A percentile compares a stretch with the other conserved stretches of the same genome.
These are phyloP conservation scores for Cyanistes caeruleus DNA, from an alignment of 2,113 vertebrate genomes.

Conservation along the genomic window DNA sequence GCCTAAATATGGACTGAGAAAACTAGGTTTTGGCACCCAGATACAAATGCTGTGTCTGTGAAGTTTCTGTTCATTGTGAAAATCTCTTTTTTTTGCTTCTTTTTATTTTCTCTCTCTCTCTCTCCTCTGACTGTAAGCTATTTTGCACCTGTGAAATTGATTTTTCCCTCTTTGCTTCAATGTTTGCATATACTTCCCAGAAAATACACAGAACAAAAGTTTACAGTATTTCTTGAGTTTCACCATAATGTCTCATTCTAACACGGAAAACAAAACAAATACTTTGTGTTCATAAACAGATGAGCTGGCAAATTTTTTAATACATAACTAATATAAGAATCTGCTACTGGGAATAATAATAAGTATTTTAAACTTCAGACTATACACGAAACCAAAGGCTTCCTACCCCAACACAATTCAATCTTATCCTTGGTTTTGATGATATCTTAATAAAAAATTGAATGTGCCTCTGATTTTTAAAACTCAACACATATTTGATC, in stretches of 20 bases:
- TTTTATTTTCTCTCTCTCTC: not conserved
- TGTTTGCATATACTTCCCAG: not conserved
- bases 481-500: not conserved
- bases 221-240: not conserved
- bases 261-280: not conserved
- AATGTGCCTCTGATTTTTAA: not conserved
- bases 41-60: not conserved
- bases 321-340: not conserved
- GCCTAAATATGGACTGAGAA: slow-evolving; percentile 50
- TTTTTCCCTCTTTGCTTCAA: not conserved
- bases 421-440: not conserved
- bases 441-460: not conserved
- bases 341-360: not conserved
- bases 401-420: not conserved
- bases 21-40: slow-evolving; percentile 20
- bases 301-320: not conserved
- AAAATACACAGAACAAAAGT: not conserved
- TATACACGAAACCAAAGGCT: not conserved
- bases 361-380: not conserved
- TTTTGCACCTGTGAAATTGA: not conserved
- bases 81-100: not conserved
- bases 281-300: not conserved
- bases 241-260: not conserved
- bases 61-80: slow-evolving; percentile 52
- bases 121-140: not conserved